Evolutionary conservation across 1,140 invertebrate species (phyloP).

Genomic region (Whitmania pigra): DNA sequence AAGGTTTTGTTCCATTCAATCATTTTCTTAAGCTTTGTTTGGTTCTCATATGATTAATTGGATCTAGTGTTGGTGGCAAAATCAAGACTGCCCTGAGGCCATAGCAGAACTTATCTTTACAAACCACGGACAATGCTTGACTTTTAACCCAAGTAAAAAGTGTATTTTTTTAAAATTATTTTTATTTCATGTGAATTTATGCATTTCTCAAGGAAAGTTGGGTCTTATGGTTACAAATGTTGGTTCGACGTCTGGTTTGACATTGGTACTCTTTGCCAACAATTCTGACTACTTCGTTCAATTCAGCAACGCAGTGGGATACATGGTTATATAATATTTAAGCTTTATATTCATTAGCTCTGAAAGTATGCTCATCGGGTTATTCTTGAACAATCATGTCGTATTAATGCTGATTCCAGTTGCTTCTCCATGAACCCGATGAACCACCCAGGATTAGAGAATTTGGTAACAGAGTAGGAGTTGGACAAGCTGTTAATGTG

Average conservation of each 20-base stretch:
- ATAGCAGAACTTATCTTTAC: neutral
- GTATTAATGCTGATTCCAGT: neutral
- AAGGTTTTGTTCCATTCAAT: no score
- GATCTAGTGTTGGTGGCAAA: neutral
- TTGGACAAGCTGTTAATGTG: neutral
- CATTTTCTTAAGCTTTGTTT: no score
- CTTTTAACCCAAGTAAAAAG: neutral
- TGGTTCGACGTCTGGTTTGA: conserved; percentile 7
- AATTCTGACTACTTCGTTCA: conserved; percentile 14
- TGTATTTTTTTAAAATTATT: neutral
- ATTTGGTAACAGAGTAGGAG: neutral
- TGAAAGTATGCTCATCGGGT: neutral
- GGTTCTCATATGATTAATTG: no score
- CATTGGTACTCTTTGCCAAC: conserved; percentile 9
- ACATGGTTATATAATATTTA: neutral
- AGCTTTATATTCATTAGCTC: neutral
- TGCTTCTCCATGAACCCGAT: neutral
- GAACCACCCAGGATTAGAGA: neutral
- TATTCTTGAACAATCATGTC: neutral
- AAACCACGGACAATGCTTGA: neutral
- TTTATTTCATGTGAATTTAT: neutral
- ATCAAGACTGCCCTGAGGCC: neutral
- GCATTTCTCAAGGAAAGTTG: neutral
- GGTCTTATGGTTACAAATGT: neutral
- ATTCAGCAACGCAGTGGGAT: neutral